Base-by-base conservation (phyloP, 2,113 vertebrate species). In the Brachyhypopomus gauderio region DNA sequence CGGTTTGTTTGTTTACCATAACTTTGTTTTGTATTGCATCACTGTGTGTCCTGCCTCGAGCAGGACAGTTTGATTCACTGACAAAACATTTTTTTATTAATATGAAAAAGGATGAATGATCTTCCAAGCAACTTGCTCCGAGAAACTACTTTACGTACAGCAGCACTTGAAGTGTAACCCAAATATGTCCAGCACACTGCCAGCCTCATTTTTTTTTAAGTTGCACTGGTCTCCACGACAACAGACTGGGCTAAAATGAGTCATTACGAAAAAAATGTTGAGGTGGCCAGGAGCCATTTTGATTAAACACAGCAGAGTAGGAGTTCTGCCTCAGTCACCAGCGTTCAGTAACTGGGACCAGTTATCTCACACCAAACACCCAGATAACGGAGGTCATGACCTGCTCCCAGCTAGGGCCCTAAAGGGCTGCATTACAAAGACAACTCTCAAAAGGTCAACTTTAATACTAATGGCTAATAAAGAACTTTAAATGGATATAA, bases 341-440 rank as follows among this genome's bases (percentile, higher is more conserved):
- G 30, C 20, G 59, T 60, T 75, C 22, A 76, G 45, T 76, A 27
- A 76, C 45, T 23, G 22, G 48, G 62, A 66, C 66, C 23, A 27
- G 25, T 64, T 11, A 27, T 52, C 41, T 66, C 23, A 77, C 48
- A 34, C 38, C 5, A 7, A 1, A 19, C 41, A 25, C 48, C 11
- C 19, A 30, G 45, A 52, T 52, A 52, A 14, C 45, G 1, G 8
- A 52, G 45, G 12, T 11, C 12, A 52, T 52, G 2, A 8, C 12
- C 45, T 12, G 45, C 9, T 8, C 41, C 1, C 3, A 45, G 6
- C 41, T 45, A 45, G 2, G 7, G 41, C 1, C 9, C 41, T 52
- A 52, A 52, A 12, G 45, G 45, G 2, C n/a, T 27, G 4, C 22
- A 8, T 30, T 25, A 59, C 8, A 19, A 17, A 30, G 27, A 69